Evolutionary conservation across 2,888 invertebrate species (phyloP).

Genomic region (Leptothorax acervorum): DNA sequence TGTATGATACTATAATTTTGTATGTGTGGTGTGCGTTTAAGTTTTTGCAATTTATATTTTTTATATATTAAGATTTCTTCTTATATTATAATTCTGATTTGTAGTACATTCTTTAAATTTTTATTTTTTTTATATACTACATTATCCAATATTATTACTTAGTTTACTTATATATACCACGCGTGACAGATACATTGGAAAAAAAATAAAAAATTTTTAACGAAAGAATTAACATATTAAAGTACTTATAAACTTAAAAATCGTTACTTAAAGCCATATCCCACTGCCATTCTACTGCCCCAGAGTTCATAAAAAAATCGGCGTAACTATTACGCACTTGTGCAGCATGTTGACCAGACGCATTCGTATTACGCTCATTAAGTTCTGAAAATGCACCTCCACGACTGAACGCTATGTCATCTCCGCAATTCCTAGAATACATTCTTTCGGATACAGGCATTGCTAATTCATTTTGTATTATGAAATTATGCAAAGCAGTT

Average conservation of each 20-base stretch:
- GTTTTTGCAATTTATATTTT: too few relatives aligned
- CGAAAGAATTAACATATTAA: too few relatives aligned
- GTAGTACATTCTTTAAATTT: too few relatives aligned
- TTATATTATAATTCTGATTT: too few relatives aligned
- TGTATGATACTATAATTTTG: too few relatives aligned
- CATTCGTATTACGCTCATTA: background rate
- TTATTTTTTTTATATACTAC: too few relatives aligned
- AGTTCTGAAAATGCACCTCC: background rate
- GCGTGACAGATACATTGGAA: too few relatives aligned
- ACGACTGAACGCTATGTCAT: background rate
- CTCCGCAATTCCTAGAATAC: background rate
- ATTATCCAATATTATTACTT: too few relatives aligned
- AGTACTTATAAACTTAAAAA: background rate
- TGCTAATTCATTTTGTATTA: background rate
- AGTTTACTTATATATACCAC: too few relatives aligned
- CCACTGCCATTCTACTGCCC: background rate
- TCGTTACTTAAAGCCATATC: background rate
- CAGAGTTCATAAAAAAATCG: background rate
- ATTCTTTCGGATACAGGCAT: background rate
- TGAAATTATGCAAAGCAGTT: background rate
- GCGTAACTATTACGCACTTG: background rate
- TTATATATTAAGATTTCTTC: too few relatives aligned
- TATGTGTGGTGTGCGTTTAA: too few relatives aligned
- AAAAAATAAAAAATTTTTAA: too few relatives aligned
- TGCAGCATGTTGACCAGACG: background rate